Conservation (phyloP, 1,140 invertebrate species). For the Chionoecetes opilio region DNA sequence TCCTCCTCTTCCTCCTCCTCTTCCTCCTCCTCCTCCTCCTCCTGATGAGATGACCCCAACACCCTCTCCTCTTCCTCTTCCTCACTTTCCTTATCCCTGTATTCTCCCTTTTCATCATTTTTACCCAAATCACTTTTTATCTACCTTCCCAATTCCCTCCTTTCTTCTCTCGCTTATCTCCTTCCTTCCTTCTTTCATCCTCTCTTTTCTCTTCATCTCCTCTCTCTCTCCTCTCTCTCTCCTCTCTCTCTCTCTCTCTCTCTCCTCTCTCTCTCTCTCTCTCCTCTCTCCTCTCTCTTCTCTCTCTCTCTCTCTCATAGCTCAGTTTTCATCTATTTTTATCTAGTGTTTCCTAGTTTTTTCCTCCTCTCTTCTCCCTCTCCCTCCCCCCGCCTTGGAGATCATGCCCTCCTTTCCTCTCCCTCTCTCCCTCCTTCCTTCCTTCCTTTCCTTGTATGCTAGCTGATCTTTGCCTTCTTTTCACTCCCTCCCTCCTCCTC, state of each 20-base stretch:
- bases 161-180: neutral
- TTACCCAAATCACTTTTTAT: no score
- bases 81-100: neutral
- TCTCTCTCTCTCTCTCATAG: neutral
- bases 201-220: neutral
- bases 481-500: neutral
- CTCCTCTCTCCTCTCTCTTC: neutral
- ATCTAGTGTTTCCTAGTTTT: neutral
- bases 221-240: neutral
- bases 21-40: neutral
- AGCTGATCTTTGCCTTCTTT: neutral
- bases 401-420: neutral
- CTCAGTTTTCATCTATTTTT: neutral
- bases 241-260: neutral
- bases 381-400: neutral
- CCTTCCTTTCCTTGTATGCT: no score
- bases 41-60: neutral
- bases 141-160: no score
- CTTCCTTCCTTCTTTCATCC: neutral
- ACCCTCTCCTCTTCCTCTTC: neutral
- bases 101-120: neutral
- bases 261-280: neutral
- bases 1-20: slow-evolving; percentile 10
- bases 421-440: neutral
- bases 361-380: neutral